Percentiles rank a stretch among this genome's conserved stretches.
Conservation (phyloP, 2,888 invertebrate species). For the Tachystola acroxantha region DNA sequence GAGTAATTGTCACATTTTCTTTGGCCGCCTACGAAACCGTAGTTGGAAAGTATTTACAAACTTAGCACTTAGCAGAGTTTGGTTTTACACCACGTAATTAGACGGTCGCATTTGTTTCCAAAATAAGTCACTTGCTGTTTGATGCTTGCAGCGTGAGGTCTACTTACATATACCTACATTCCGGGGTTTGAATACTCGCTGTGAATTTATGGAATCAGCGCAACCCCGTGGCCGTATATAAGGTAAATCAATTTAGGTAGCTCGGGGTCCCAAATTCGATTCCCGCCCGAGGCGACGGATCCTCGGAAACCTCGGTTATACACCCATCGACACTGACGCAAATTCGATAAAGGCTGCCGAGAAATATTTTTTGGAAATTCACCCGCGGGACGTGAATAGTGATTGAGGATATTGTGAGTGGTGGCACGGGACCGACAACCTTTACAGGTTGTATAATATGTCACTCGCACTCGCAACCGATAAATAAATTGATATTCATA, state of each 20-base stretch:
- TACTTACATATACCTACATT: conserved; percentile 3
- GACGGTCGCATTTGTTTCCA: not conserved
- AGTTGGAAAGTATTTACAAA: too few species aligned
- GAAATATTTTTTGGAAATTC: conserved; percentile 42
- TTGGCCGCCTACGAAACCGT: too few species aligned
- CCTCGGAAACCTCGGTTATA: conserved; percentile 49
- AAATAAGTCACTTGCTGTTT: not conserved
- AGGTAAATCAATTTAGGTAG: conserved; percentile 69
- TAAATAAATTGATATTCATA: conserved; percentile 1
- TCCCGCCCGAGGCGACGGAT: conserved; percentile 54
- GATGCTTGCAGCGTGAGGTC: conserved; percentile 5
- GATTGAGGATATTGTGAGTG: conserved; percentile 11
- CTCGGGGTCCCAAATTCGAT: conserved; percentile 69
- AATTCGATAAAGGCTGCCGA: conserved; percentile 49
- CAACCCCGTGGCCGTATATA: conserved; percentile 43
- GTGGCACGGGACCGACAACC: not conserved
- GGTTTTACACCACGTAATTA: not conserved
- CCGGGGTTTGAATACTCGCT: not conserved
- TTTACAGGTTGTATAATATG: conserved; percentile 1
- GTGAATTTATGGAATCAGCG: conserved; percentile 40
- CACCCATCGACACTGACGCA: conserved; percentile 46
- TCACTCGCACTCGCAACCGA: not conserved
- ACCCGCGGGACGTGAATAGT: conserved; percentile 12
- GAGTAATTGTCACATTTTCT: too few species aligned
- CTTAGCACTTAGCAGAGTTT: too few species aligned